Evolutionary conservation across 2,888 invertebrate species (phyloP).

Genomic region (Tetragnatha montana): DNA sequence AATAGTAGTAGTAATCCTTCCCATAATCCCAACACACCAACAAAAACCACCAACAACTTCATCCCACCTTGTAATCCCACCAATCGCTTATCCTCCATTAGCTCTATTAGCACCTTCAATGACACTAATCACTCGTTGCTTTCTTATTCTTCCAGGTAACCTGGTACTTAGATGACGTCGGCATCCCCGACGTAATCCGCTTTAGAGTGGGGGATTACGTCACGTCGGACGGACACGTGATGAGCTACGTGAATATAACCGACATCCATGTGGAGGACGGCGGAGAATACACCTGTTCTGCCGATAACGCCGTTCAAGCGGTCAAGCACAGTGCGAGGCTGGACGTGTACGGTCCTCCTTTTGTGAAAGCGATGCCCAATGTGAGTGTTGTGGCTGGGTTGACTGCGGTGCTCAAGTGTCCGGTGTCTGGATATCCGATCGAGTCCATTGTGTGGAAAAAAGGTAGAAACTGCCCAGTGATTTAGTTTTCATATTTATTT

Average conservation of each 20-base stretch:
- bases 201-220: slow-evolving; percentile 73
- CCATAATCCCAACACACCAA: too few relatives aligned
- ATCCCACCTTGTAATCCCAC: too few relatives aligned
- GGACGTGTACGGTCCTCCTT: slow-evolving; percentile 89
- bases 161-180: slow-evolving; percentile 71
- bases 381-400: slow-evolving; percentile 88
- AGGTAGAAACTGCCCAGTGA: slow-evolving; percentile 79
- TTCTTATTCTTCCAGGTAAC: slow-evolving; percentile 66
- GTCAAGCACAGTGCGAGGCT: slow-evolving; percentile 82
- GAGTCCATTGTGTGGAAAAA: slow-evolving; percentile 96
- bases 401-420: slow-evolving; percentile 86
- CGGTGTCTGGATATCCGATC: slow-evolving; percentile 95
- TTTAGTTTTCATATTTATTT: too few relatives aligned
- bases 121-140: neutral
- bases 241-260: slow-evolving; percentile 76
- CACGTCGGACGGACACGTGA: slow-evolving; percentile 75
- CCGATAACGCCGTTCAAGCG: slow-evolving; percentile 75
- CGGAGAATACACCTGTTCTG: slow-evolving; percentile 75
- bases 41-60: too few relatives aligned
- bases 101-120: too few relatives aligned
- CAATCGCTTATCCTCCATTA: too few relatives aligned
- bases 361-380: slow-evolving; percentile 86
- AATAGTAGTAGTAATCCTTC: too few relatives aligned
- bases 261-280: slow-evolving; percentile 75
- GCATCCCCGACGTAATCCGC: slow-evolving; percentile 49